Conservation (phyloP, 2,888 invertebrate species). For the Phaonia tiefii region DNA sequence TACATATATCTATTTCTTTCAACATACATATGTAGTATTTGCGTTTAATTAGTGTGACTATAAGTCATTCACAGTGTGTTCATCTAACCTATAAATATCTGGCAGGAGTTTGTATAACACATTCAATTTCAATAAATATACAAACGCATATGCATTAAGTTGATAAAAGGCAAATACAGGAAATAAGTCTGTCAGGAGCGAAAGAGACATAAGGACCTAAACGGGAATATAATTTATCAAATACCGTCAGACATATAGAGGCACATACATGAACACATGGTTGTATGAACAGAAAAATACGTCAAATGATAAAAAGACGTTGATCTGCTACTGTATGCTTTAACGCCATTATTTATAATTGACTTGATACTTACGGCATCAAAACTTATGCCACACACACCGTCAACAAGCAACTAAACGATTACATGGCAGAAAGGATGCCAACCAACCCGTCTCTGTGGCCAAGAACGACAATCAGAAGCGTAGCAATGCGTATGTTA, state of each 20-base stretch:
- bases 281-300: background rate
- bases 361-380: conserved; percentile 56
- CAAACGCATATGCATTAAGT: no score
- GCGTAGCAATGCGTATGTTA: background rate
- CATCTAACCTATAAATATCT: background rate
- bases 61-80: background rate
- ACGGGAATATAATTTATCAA: conserved; percentile 48
- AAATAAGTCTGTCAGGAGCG: background rate
- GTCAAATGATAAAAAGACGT: conserved; percentile 31
- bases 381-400: conserved; percentile 33
- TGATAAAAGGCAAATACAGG: background rate
- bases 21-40: no score
- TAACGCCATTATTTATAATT: conserved; percentile 61
- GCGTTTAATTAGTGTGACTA: no score
- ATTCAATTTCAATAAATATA: no score
- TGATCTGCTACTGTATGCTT: conserved; percentile 29
- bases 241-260: background rate
- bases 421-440: background rate
- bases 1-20: no score
- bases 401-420: conserved; percentile 5
- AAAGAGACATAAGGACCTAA: conserved; percentile 7
- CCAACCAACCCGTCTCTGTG: background rate
- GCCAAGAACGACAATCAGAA: background rate
- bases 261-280: background rate
- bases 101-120: no score